These are phyloP conservation scores for Melikaiella ostensackeni DNA, from an alignment of 2,888 invertebrate species.

Conservation along the genomic window DNA sequence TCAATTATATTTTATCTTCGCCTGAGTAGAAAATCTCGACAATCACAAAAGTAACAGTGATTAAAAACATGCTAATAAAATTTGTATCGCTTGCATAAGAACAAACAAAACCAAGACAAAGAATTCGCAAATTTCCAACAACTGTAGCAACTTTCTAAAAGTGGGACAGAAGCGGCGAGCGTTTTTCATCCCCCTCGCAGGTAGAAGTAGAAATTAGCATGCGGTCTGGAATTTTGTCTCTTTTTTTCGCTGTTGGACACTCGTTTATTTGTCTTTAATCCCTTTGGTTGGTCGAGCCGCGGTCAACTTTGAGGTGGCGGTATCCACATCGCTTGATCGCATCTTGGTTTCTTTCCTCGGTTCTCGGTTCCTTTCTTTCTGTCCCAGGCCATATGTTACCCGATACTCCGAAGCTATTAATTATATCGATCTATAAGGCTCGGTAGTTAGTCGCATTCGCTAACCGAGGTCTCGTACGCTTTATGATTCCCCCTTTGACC, in stretches of 20 bases:
- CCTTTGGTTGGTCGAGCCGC: conserved; percentile 64
- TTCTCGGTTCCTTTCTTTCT: conserved; percentile 54
- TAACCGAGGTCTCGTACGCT: conserved; percentile 50
- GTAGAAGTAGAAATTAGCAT: conserved; percentile 56
- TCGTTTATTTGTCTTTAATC: conserved; percentile 70
- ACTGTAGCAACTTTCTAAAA: conserved; percentile 2
- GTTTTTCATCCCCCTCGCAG: conserved; percentile 42
- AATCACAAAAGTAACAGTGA: neutral
- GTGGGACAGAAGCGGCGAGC: conserved; percentile 28
- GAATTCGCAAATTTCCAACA: conserved; percentile 16
- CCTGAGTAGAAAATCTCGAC: neutral
- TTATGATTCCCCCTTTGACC: conserved; percentile 56
- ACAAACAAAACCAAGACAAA: conserved; percentile 4
- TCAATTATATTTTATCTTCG: neutral
- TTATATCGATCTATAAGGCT: conserved; percentile 74
- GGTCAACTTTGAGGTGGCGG: conserved; percentile 65
- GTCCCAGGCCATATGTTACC: conserved; percentile 73
- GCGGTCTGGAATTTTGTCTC: conserved; percentile 53
- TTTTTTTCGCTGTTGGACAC: conserved; percentile 53
- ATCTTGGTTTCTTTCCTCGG: conserved; percentile 54
- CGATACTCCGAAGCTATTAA: conserved; percentile 74
- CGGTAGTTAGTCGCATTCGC: conserved; percentile 39
- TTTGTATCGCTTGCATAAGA: neutral
- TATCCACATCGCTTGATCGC: conserved; percentile 53
- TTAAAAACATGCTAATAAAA: neutral